Conservation (phyloP, 1,140 invertebrate genomes). For the Drosophila gunungcola region DNA sequence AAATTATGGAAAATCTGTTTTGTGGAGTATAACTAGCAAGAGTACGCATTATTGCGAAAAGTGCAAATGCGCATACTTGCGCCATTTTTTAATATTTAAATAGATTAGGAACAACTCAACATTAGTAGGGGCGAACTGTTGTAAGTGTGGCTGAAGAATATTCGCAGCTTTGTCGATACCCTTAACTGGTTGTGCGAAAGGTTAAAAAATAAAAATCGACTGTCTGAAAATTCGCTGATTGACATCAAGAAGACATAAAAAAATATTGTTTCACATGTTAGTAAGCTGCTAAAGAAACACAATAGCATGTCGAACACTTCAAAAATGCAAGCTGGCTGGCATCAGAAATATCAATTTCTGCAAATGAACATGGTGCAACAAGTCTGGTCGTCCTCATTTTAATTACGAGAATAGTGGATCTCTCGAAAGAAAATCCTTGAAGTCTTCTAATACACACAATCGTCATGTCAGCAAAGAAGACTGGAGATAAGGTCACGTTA, state of each 20-base stretch:
- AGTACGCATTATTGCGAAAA: no score
- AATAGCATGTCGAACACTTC: conserved; percentile 15
- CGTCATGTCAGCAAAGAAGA: background rate
- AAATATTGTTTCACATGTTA: no score
- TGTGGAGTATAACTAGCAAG: no score
- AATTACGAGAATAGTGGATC: background rate
- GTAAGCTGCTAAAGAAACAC: no score
- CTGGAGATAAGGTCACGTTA: background rate
- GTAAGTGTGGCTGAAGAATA: no score
- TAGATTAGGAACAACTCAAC: no score
- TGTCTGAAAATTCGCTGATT: no score
- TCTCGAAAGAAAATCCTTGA: background rate
- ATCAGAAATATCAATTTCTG: conserved; percentile 7
- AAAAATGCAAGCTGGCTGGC: conserved; percentile 9
- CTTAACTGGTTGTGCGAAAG: no score
- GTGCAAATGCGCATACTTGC: background rate
- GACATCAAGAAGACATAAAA: no score
- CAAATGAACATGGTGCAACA: background rate
- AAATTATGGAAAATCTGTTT: no score
- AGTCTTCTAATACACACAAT: background rate
- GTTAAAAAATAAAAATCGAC: no score
- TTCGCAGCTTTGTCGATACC: no score
- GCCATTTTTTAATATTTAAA: background rate
- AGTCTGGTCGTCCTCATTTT: background rate
- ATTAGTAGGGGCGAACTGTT: background rate